A percentile compares a stretch with the other conserved stretches of the same genome.
These are phyloP conservation scores for Brotula barbata DNA, from an alignment of 2,797 vertebrate species.

Conservation along the genomic window DNA sequence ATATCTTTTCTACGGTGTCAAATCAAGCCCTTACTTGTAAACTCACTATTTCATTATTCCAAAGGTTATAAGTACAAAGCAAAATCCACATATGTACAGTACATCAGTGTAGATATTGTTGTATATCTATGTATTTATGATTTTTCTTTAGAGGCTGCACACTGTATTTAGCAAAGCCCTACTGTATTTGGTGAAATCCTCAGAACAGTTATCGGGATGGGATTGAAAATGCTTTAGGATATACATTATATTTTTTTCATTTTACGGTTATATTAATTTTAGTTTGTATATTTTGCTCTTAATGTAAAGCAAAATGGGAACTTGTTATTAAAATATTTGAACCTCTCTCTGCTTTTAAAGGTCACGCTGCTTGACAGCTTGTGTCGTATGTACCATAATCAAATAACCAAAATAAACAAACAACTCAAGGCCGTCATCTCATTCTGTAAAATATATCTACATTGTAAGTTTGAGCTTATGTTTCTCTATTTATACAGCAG, in stretches of 20 bases:
- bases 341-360: background rate
- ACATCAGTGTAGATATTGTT: slow-evolving; percentile 31
- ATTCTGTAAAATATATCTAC: too few species aligned
- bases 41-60: slow-evolving; percentile 10
- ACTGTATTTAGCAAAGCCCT: slow-evolving; percentile 16
- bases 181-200: background rate
- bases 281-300: slow-evolving; percentile 6
- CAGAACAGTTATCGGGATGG: too few species aligned
- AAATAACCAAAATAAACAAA: background rate
- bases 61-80: slow-evolving; percentile 28
- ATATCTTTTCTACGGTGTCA: too few species aligned
- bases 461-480: too few species aligned
- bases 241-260: too few species aligned
- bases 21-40: too few species aligned
- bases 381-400: too few species aligned
- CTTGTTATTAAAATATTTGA: slow-evolving; percentile 4
- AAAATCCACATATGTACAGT: slow-evolving; percentile 20
- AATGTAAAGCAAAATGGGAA: background rate
- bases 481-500: background rate
- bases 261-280: too few species aligned
- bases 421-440: too few species aligned
- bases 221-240: too few species aligned
- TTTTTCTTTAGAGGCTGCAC: slow-evolving; percentile 17
- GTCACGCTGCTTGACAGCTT: slow-evolving; percentile 2
- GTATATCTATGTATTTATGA: slow-evolving; percentile 24